Evolutionary conservation across 2,888 invertebrate species (phyloP), one percentile per base, ranked within the genome.

Genomic region (Bombylius major): DNA sequence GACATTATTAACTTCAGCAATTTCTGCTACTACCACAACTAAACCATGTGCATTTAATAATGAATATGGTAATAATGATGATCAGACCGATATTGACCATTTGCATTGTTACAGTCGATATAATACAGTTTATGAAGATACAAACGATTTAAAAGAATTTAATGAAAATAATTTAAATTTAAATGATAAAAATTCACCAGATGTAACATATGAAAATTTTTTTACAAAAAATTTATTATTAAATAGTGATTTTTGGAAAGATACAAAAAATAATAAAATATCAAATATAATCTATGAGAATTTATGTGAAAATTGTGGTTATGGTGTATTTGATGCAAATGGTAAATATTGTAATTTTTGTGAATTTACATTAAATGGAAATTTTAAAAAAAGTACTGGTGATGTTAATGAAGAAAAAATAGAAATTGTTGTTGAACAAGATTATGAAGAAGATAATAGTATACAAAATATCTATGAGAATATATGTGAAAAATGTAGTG

Each of bases 331-430:
- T 51, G 69, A 65, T 8, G 68, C 70, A 12, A 68, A 67, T 57
- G 70, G 71, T 13, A 67, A 66, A 14, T 65, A 70, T 60, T 73
- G 72, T 57, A 65, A 70, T 52, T 71, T 73, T 59, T 73, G 73
- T 56, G 67, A 69, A 63, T 69, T 67, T 58, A 64, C 70, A 39
- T 64, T 71, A 6, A 68, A 65, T 52, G 72, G 72, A 8, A 67
- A 51, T 54, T 56, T 58, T 46, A 53, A 46, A 33, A 58, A 51
- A 33, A 42, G 11, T 56, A 36, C 23, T 31, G 33, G 6, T 23
- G 6, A 4, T 47, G 31, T 4, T 31, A 48, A 6, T 36, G 8
- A 49, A 11, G 39, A 42, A 11, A 11, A 11, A 62, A 66, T 47
- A 51, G 4, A 58, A 60, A 52, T 60, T 61, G 57, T 62, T 58